Evolutionary conservation across 2,888 invertebrate genomes (phyloP).

Genomic region (Halictus quadricinctus): DNA sequence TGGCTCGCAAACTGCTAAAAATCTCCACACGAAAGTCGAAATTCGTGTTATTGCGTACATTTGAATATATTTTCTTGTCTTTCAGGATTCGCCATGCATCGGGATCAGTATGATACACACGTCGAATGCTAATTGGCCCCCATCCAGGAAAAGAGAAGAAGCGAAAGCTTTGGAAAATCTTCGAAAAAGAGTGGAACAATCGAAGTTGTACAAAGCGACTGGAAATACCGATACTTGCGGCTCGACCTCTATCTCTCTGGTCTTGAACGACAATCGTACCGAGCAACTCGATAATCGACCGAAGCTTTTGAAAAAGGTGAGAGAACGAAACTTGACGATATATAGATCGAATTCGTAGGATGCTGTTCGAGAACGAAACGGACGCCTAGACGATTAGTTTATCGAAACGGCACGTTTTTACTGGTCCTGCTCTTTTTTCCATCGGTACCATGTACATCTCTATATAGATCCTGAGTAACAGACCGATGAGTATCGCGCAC

Average conservation of each 20-base stretch:
- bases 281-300: conserved; percentile 87
- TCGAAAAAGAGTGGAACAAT: conserved; percentile 86
- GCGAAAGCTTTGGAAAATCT: conserved; percentile 88
- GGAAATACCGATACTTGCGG: conserved; percentile 81
- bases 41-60: neutral
- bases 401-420: conserved; percentile 23
- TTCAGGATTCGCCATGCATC: conserved; percentile 59
- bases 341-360: conserved; percentile 13
- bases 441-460: conserved; percentile 53
- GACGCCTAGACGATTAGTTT: conserved; percentile 15
- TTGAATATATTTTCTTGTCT: neutral
- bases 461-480: conserved; percentile 85
- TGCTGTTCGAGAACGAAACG: conserved; percentile 16
- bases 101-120: conserved; percentile 78
- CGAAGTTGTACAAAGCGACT: conserved; percentile 84
- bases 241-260: conserved; percentile 75
- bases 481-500: conserved; percentile 88
- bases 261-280: conserved; percentile 70
- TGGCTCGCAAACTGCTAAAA: neutral
- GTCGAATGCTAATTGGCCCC: conserved; percentile 84
- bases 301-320: conserved; percentile 84
- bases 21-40: neutral
- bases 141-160: conserved; percentile 87
- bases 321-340: conserved; percentile 12
- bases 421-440: conserved; percentile 19